These are phyloP conservation scores for Drosophila limbata DNA, from an alignment of 2,888 invertebrate genomes.

Conservation along the genomic window DNA sequence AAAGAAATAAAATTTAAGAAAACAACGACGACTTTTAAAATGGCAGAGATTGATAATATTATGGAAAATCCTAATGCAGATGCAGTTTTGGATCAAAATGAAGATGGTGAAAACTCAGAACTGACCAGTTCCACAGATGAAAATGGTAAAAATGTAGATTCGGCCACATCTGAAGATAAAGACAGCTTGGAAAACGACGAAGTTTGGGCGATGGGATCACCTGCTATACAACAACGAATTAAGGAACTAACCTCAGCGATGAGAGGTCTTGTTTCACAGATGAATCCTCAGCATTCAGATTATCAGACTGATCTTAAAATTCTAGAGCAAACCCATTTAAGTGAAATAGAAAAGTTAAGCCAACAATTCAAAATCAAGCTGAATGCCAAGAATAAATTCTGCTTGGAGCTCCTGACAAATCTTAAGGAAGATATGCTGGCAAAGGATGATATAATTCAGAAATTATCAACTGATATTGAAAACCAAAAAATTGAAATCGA, in stretches of 20 bases:
- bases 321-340: constrained; percentile 29
- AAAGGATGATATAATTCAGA: too few species aligned
- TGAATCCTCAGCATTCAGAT: not conserved
- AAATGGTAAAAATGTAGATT: not conserved
- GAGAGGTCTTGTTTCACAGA: not conserved
- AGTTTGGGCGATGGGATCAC: not conserved
- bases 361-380: too few species aligned
- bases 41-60: not conserved
- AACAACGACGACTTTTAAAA: not conserved
- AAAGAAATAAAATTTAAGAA: not conserved
- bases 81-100: not conserved
- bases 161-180: too few species aligned
- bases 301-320: not conserved
- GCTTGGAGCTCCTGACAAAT: too few species aligned
- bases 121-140: not conserved
- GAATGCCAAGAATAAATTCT: too few species aligned
- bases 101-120: not conserved
- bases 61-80: not conserved
- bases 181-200: too few species aligned
- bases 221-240: not conserved
- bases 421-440: too few species aligned
- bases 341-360: not conserved
- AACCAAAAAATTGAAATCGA: too few species aligned
- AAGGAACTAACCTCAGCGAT: not conserved
- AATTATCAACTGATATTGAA: too few species aligned